Base-by-base conservation (phyloP, 2,888 invertebrate genomes). In the Pseudolycoriella hygida region DNA sequence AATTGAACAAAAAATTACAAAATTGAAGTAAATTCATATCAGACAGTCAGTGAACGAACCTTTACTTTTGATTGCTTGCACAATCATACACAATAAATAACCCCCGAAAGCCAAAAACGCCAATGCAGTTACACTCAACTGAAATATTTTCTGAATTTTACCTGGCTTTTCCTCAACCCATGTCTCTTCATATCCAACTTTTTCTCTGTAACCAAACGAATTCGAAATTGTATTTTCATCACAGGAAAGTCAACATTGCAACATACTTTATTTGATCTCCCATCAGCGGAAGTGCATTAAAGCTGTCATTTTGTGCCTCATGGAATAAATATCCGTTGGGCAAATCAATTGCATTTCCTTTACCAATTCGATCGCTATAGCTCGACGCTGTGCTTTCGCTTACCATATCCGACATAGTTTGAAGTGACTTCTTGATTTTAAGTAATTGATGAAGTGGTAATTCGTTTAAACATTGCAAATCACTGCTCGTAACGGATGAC, bases 31-130 rank as follows among this genome's bases (percentile, higher is more conserved):
- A n/a, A n/a, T n/a, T n/a, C n/a, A n/a, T n/a, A n/a, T n/a, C n/a
- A n/a, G n/a, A n/a, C n/a, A n/a, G 1, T 50, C 54, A 2, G 55
- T 57, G 49, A 59, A 60, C 18, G 56, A 66, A 50, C 71, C 70
- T 57, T 81, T 82, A 17, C 74, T 71, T 55, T 76, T 78, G 44
- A 85, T 73, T 1, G 82, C 80, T 54, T 81, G 78, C 19, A 84
- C 77, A 44, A 86, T 76, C 41, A 87, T 65, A 53, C 84, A 83
- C 2, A 87, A 59, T 17, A 88, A 63, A 57, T 88, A 88, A 2
- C 86, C 87, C 1, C 85, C 87, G 55, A 88, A 88, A 0, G 87
- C 87, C 6, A 87, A 62, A 62, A 87, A 87, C 0, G 87, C 79
- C 44, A 87, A 62, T 0, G 83, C 76, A 0, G 86, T 85, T 10